A percentile compares a stretch with the other conserved stretches of the same genome.
Conservation (phyloP, 2,113 vertebrate species). For the Otus sunia region DNA sequence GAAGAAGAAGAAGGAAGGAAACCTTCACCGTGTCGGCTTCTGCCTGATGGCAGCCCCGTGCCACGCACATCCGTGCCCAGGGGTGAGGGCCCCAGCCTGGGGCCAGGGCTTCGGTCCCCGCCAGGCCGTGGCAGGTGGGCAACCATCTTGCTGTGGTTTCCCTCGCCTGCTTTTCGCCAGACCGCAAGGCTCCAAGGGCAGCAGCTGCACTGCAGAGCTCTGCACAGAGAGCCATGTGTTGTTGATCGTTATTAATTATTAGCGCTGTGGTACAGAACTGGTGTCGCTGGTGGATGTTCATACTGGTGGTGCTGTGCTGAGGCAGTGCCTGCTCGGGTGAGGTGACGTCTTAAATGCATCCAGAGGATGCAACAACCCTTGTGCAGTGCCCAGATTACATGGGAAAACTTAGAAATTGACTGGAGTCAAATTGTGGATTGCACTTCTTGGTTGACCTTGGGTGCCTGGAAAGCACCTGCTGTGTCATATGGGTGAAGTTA, state of each 20-base stretch:
- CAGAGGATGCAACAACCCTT: not conserved
- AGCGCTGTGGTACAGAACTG: not conserved
- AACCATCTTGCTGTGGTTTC: accelerated
- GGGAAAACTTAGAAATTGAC: not conserved
- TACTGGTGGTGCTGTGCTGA: not conserved
- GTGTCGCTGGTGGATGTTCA: accelerated
- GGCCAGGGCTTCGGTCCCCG: not conserved
- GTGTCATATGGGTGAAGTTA: not conserved
- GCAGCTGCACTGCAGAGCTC: not conserved
- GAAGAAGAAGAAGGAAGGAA: not conserved
- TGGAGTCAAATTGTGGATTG: not conserved
- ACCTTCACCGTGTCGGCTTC: not conserved
- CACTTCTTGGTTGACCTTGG: not conserved
- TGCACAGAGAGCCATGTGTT: accelerated
- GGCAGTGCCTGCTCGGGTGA: not conserved
- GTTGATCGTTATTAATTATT: not conserved
- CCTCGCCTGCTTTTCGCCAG: not conserved
- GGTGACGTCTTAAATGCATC: not conserved
- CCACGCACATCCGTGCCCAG: not conserved
- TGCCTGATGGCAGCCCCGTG: not conserved
- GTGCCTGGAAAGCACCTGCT: not conserved
- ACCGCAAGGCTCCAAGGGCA: not conserved
- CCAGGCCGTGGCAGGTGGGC: not conserved
- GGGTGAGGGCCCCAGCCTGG: not conserved
- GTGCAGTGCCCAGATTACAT: not conserved